phyloP scores from a whole-genome alignment of 2,113 vertebrate genomes.

The Aegotheles bennettii region DNA sequence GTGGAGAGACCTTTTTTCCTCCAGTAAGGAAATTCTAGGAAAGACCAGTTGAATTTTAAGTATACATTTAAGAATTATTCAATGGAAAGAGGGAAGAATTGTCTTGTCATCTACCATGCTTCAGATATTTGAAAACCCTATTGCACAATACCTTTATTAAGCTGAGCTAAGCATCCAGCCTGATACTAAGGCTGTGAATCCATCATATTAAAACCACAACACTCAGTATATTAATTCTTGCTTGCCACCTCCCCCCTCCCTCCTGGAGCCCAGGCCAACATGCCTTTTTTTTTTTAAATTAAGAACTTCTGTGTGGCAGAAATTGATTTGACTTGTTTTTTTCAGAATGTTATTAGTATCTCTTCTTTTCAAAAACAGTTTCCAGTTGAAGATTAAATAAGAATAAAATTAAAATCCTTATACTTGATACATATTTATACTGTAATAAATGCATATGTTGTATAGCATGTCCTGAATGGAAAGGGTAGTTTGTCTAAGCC shows the following conservation, averaged over 20 bases:
- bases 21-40: background rate
- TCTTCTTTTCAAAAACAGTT: background rate
- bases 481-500: background rate
- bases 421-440: background rate
- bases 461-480: background rate
- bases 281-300: background rate
- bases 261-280: background rate
- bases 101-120: background rate
- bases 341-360: background rate
- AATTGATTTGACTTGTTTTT: background rate
- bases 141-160: background rate
- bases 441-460: background rate
- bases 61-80: background rate
- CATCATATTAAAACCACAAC: rapidly evolving
- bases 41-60: background rate
- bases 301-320: background rate
- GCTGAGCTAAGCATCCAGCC: background rate
- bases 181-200: background rate
- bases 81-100: background rate
- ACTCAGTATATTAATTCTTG: background rate
- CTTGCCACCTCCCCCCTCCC: background rate
- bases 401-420: background rate
- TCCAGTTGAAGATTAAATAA: background rate
- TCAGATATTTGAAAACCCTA: background rate
- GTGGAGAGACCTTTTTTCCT: background rate